These are phyloP conservation scores for Leucania comma DNA, from an alignment of 2,888 invertebrate genomes.

Conservation along the genomic window DNA sequence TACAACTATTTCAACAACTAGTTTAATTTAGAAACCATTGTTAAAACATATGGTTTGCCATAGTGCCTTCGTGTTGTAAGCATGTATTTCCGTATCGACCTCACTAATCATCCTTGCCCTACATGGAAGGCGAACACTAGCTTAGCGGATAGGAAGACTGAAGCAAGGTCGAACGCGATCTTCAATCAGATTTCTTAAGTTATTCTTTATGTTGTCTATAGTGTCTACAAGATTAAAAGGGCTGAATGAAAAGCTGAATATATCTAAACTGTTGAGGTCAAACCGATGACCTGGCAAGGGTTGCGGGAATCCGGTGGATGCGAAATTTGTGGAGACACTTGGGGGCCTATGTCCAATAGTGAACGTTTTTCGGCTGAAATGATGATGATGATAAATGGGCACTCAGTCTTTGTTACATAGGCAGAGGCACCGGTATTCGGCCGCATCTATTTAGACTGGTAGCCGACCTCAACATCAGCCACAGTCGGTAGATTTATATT, in stretches of 20 bases:
- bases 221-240: slow-evolving; percentile 6
- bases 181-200: slow-evolving; percentile 36
- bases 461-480: neutral
- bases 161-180: slow-evolving; percentile 54
- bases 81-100: slow-evolving; percentile 68
- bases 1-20: neutral
- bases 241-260: neutral
- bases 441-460: neutral
- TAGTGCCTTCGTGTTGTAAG: slow-evolving; percentile 58
- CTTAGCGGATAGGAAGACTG: slow-evolving; percentile 70
- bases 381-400: too few relatives aligned
- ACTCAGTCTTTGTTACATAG: too few relatives aligned
- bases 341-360: too few relatives aligned
- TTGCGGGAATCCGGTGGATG: too few relatives aligned
- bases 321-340: too few relatives aligned
- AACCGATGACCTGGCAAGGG: too few relatives aligned
- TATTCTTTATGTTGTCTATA: slow-evolving; percentile 38
- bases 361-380: too few relatives aligned
- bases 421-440: neutral
- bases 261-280: neutral
- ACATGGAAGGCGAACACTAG: slow-evolving; percentile 68
- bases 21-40: slow-evolving; percentile 30
- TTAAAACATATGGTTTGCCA: slow-evolving; percentile 27
- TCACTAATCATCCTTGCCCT: slow-evolving; percentile 75
- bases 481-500: too few relatives aligned